Percentiles rank a stretch among this genome's conserved stretches.
These are phyloP conservation scores for Plutella xylostella DNA, from an alignment of 2,888 invertebrate genomes.

Conservation along the genomic window DNA sequence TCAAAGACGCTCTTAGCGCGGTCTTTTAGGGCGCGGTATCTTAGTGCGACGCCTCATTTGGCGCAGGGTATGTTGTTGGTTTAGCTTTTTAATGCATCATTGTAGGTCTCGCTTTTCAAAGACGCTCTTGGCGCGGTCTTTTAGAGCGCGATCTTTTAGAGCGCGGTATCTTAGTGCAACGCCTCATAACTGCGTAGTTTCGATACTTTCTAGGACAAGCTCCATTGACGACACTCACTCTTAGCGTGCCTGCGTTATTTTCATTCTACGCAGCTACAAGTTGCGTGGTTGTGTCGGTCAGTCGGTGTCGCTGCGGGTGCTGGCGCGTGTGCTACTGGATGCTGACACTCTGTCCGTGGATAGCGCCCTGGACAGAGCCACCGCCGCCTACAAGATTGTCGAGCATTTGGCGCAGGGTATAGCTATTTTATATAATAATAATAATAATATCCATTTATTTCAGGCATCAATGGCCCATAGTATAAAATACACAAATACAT, in stretches of 20 bases:
- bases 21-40: neutral
- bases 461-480: too few relatives aligned
- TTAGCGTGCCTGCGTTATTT: too few relatives aligned
- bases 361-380: constrained; percentile 68
- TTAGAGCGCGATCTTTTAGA: neutral
- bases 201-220: too few relatives aligned
- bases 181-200: constrained; percentile 51
- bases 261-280: constrained; percentile 61
- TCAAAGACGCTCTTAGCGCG: neutral
- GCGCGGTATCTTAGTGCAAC: neutral
- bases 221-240: too few relatives aligned
- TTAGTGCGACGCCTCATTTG: constrained; percentile 62
- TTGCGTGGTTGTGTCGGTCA: too few relatives aligned
- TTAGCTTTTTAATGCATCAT: neutral
- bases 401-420: constrained; percentile 76
- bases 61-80: constrained; percentile 66
- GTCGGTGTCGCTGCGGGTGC: neutral
- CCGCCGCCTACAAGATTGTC: constrained; percentile 77
- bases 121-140: neutral
- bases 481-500: too few relatives aligned
- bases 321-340: neutral
- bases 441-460: too few relatives aligned
- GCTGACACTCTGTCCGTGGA: neutral
- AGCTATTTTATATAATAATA: too few relatives aligned
- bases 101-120: neutral